Base-by-base conservation (phyloP, 2,113 vertebrate species). In the Dryoscopus gambensis region DNA sequence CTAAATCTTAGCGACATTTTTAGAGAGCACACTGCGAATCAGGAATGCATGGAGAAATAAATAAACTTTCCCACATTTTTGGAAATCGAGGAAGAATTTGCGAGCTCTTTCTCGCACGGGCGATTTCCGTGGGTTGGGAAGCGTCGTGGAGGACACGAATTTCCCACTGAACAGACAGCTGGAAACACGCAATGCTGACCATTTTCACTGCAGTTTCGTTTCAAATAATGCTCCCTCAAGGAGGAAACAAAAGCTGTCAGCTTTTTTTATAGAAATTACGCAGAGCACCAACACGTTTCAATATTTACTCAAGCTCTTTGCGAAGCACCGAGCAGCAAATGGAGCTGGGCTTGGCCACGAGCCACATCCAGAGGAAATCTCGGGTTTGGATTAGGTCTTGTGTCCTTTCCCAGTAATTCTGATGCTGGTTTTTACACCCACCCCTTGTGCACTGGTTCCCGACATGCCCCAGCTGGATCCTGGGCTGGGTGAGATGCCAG, bases 11-110 rank as follows among this genome's bases (percentile, higher is more conserved):
- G 89, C n/a, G 92, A 95, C 97, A 96, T 98, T 98, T 98, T 98
- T 98, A 97, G 98, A 98, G 98, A 98, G 97, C 96, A 97, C 97
- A 94, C 96, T 98, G 98, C 98, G 87, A 98, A 99, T 98, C 98
- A 99, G 99, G 99, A 99, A 99, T 99, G 99, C 98, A 98, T 94
- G 97, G 98, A 98, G 98, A 99, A 99, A 99, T 98, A 99, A 99
- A 99, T 99, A 99, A 98, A 99, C 98, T 98, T 98, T 98, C 98
- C 98, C 98, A 98, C 98, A 98, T 99, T 99, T 98, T 97, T 98
- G 98, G 96, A 98, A 97, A 98, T 98, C 49, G 95, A 98, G 98
- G 98, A 93, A 92, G 98, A 97, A 94, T 85, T 97, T 97, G 97
- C 77, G 90, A 98, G 98, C 91, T 97, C 96, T 97, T 98, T 98